These are phyloP conservation scores for Australoheros scitulus DNA, from an alignment of 2,113 vertebrate species.

Conservation along the genomic window DNA sequence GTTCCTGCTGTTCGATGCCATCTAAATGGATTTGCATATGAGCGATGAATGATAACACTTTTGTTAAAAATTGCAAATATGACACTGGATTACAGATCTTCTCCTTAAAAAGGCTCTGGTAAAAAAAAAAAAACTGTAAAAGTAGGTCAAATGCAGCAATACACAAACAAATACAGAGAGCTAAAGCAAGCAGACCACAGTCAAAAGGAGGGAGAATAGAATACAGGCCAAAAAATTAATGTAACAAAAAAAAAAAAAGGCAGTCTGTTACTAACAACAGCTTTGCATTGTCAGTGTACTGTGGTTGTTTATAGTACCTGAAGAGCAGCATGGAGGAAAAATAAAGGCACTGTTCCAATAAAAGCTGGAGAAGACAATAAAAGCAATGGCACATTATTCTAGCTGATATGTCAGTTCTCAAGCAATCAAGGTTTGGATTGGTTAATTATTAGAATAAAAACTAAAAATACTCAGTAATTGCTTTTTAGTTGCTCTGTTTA, in stretches of 20 bases:
- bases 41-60: constrained; percentile 8
- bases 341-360: not conserved
- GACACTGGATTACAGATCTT: not conserved
- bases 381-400: not conserved
- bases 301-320: no score
- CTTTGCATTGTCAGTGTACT: no score
- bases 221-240: not conserved
- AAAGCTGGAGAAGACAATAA: not conserved
- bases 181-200: not conserved
- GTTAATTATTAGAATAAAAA: not conserved
- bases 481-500: not conserved
- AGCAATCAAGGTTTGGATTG: not conserved
- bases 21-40: constrained; percentile 16
- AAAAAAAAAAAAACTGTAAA: not conserved
- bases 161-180: not conserved
- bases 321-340: no score
- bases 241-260: not conserved
- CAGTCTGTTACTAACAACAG: not conserved
- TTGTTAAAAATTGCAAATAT: constrained; percentile 16
- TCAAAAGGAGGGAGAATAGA: not conserved
- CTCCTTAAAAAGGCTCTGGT: constrained; percentile 1
- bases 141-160: constrained; percentile 38
- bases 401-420: not conserved
- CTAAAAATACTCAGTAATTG: not conserved
- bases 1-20: constrained; percentile 8